Percentiles rank a stretch among this genome's conserved stretches.
Conservation (phyloP, 2,888 invertebrate genomes). For the Cryptocephalus moraei region DNA sequence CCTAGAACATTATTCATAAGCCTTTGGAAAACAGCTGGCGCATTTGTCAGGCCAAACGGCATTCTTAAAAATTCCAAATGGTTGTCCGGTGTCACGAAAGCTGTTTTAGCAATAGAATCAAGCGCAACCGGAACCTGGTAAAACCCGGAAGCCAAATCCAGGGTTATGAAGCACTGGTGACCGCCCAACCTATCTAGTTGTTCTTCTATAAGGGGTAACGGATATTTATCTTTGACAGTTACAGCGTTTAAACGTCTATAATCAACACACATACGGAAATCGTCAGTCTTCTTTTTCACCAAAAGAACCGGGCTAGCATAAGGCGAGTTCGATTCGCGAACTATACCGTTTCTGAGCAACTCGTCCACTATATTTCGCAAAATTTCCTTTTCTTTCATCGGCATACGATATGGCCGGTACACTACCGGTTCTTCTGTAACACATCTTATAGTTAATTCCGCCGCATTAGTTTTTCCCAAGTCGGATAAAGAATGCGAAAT, state of each 20-base stretch:
- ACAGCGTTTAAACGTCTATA: neutral
- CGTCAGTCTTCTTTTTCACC: too few species aligned
- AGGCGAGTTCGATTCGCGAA: neutral
- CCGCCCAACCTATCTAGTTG: neutral
- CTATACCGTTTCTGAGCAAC: neutral
- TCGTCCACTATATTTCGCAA: neutral
- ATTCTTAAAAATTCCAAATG: too few species aligned
- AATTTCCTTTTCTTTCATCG: neutral
- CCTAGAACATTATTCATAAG: neutral
- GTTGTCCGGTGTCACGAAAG: too few species aligned
- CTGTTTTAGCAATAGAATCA: neutral
- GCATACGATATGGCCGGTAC: neutral
- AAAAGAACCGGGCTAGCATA: too few species aligned
- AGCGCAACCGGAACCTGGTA: neutral
- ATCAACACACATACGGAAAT: neutral
- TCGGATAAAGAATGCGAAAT: too few species aligned
- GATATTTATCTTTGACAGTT: neutral
- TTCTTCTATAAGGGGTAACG: neutral
- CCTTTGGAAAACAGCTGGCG: too few species aligned
- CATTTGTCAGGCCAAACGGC: too few species aligned
- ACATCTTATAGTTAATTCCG: too few species aligned
- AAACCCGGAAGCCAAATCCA: neutral
- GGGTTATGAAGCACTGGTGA: neutral
- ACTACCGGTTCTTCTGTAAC: neutral
- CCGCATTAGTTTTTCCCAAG: too few species aligned